A percentile compares a stretch with the other conserved stretches of the same genome.
Evolutionary conservation across 2,888 invertebrate genomes (phyloP).

Genomic region (Monochamus alternatus): DNA sequence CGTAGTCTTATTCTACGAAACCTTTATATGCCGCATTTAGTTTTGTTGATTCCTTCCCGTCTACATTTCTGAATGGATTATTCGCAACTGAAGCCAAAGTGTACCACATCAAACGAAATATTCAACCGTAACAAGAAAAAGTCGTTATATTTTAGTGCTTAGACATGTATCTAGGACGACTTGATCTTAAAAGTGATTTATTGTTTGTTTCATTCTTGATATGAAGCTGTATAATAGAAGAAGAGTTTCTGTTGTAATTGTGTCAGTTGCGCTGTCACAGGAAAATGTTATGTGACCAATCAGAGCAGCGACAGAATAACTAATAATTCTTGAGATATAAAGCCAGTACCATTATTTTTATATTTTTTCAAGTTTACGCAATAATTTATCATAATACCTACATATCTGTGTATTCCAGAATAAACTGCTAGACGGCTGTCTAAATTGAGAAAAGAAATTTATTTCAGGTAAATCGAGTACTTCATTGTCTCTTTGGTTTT

Average conservation of each 20-base stretch:
- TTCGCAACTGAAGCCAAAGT: neutral
- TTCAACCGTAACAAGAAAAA: neutral
- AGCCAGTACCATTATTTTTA: neutral
- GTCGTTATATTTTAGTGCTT: neutral
- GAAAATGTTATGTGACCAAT: neutral
- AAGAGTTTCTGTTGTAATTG: neutral
- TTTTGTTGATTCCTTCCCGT: conserved; percentile 23
- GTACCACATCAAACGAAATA: neutral
- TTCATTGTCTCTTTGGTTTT: no score
- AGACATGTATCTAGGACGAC: neutral
- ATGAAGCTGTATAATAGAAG: neutral
- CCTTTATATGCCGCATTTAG: conserved; percentile 24
- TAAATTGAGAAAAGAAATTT: no score
- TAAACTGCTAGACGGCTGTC: no score
- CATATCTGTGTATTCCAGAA: no score
- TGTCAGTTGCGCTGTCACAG: neutral
- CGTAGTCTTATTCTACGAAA: conserved; percentile 24
- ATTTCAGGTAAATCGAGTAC: no score
- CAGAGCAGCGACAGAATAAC: neutral
- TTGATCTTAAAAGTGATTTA: neutral
- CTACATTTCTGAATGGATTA: conserved; percentile 8
- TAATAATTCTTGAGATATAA: neutral
- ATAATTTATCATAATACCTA: no score
- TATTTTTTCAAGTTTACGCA: neutral
- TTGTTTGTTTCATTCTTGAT: neutral